phyloP scores from a whole-genome alignment of 1,140 invertebrate species.

The Musca domestica region DNA sequence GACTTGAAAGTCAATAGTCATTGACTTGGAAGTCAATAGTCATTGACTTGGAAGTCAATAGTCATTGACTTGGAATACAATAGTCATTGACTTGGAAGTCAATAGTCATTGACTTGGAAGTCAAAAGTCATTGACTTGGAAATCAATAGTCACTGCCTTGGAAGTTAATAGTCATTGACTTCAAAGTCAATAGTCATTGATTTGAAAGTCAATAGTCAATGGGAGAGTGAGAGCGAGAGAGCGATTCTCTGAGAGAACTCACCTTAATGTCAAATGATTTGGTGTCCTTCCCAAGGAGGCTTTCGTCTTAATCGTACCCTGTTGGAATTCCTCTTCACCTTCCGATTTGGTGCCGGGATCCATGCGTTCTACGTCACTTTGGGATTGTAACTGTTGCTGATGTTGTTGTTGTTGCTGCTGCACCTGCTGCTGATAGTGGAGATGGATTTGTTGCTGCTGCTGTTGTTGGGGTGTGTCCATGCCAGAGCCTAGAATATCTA shows the following conservation, averaged over 20 bases:
- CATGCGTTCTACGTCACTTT: slow-evolving; percentile 56
- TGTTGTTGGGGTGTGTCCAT: slow-evolving; percentile 35
- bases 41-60: too few relatives aligned
- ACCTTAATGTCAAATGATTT: slow-evolving; percentile 86
- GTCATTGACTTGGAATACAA: too few relatives aligned
- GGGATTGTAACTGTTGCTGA: slow-evolving; percentile 47
- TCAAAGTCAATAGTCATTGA: too few relatives aligned
- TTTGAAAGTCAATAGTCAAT: too few relatives aligned
- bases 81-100: too few relatives aligned
- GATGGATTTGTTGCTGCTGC: slow-evolving; percentile 26
- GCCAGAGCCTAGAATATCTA: slow-evolving; percentile 41
- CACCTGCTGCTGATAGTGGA: slow-evolving; percentile 28
- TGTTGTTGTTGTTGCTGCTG: slow-evolving; percentile 35
- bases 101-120: too few relatives aligned
- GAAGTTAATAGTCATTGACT: too few relatives aligned
- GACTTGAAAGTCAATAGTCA: too few relatives aligned
- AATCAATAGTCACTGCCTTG: too few relatives aligned
- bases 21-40: too few relatives aligned
- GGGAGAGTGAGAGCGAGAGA: too few relatives aligned
- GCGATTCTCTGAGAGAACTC: slow-evolving; percentile 22
- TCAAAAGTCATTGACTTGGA: too few relatives aligned
- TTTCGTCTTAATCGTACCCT: slow-evolving; percentile 65
- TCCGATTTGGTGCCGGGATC: slow-evolving; percentile 81
- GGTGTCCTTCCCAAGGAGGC: slow-evolving; percentile 80
- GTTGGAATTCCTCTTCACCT: slow-evolving; percentile 79